phyloP scores from a whole-genome alignment of 2,113 vertebrate genomes.

The Triplophysa rosa region DNA sequence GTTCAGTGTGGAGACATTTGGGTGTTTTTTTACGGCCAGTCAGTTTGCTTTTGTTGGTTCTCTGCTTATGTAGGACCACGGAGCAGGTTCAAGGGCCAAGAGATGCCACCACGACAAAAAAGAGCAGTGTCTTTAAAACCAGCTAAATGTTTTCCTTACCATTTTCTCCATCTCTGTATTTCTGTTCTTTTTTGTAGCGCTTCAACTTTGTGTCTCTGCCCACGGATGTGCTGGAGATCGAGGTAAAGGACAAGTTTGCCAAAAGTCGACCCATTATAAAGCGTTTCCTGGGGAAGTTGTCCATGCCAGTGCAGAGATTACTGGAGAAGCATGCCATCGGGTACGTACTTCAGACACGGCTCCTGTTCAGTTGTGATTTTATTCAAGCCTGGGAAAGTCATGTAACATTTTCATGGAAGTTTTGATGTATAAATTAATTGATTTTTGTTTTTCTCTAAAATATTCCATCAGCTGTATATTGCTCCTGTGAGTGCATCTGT shows the following conservation, averaged over 20 bases:
- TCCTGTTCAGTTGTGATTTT: neutral
- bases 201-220: slow-evolving; percentile 88
- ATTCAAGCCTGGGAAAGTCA: no score
- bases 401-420: no score
- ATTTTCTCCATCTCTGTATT: slow-evolving; percentile 46
- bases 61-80: neutral
- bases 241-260: slow-evolving; percentile 92
- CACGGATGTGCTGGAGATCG: slow-evolving; percentile 88
- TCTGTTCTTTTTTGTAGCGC: slow-evolving; percentile 69
- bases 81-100: neutral
- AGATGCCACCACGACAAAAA: neutral
- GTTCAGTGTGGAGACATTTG: neutral
- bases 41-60: neutral
- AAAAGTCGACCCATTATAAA: slow-evolving; percentile 91
- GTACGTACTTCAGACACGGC: slow-evolving; percentile 62
- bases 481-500: no score
- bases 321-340: slow-evolving; percentile 89
- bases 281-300: slow-evolving; percentile 87
- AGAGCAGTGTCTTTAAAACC: neutral
- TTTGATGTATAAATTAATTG: no score
- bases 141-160: neutral
- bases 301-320: slow-evolving; percentile 87
- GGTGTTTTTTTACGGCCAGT: neutral
- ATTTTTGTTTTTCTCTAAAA: no score
- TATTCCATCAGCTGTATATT: no score